Conservation (phyloP, 2,113 vertebrate species). For the Passer domesticus region DNA sequence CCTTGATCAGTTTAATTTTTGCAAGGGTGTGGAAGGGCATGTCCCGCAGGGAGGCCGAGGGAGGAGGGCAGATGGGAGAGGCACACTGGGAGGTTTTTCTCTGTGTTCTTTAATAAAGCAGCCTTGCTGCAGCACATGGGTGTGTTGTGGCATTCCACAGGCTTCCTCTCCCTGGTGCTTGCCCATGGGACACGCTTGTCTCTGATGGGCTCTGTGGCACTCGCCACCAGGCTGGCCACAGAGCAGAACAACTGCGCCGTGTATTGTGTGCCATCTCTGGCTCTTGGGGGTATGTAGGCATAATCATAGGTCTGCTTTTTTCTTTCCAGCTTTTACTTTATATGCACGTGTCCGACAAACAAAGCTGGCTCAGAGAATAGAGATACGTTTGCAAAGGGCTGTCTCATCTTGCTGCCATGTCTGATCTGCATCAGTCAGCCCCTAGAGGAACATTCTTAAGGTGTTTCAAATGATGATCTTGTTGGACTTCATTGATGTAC, state of each 20-base stretch:
- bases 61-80: background rate
- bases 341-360: background rate
- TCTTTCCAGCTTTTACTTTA: conserved; percentile 1
- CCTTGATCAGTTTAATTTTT: background rate
- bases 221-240: background rate
- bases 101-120: conserved; percentile 54
- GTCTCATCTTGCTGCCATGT: background rate
- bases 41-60: background rate
- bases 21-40: background rate
- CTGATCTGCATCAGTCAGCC: background rate
- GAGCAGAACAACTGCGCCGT: accelerated
- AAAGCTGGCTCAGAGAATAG: background rate
- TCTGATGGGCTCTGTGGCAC: background rate
- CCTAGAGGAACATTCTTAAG: background rate
- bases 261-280: background rate
- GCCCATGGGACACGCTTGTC: background rate
- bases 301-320: background rate
- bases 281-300: background rate
- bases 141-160: conserved; percentile 59
- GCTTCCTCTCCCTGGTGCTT: background rate
- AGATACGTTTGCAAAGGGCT: background rate
- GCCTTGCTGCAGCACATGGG: conserved; percentile 16
- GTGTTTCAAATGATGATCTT: background rate
- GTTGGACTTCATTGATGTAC: background rate
- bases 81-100: background rate